Conservation (phyloP, 1,140 invertebrate genomes). For the Drosophila repletoides region DNA sequence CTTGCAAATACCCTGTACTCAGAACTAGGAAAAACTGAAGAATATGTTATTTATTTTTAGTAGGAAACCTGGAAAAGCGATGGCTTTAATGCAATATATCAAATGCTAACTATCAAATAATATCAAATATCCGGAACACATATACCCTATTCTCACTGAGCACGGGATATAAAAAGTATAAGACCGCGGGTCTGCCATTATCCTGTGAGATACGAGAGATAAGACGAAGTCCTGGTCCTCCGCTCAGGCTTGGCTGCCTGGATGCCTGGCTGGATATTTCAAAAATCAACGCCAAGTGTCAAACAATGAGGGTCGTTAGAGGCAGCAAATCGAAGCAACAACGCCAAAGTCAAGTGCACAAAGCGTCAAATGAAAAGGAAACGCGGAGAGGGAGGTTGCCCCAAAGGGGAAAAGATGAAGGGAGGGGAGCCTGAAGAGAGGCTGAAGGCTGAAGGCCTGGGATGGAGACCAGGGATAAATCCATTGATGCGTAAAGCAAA, state of each 20-base stretch:
- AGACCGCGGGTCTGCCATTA: conserved; percentile 51
- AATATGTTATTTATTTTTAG: no score
- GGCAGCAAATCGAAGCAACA: conserved; percentile 68
- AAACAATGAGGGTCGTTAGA: conserved; percentile 80
- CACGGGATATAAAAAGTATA: no score
- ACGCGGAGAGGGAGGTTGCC: conserved; percentile 14
- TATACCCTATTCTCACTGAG: no score
- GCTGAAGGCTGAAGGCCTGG: background rate
- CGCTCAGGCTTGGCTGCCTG: background rate
- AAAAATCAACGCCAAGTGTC: conserved; percentile 75
- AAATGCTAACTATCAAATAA: no score
- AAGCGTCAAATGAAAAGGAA: conserved; percentile 79
- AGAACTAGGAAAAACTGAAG: no score
- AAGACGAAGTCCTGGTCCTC: conserved; percentile 9
- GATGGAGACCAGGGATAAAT: conserved; percentile 44
- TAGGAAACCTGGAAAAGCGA: no score
- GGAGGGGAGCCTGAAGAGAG: background rate
- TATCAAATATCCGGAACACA: no score
- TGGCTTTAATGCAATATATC: no score
- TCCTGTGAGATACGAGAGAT: conserved; percentile 60
- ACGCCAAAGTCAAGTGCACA: conserved; percentile 74
- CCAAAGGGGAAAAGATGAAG: background rate
- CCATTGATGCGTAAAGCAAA: conserved; percentile 74
- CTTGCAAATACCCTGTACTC: no score
- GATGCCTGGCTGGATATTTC: conserved; percentile 13